These are phyloP conservation scores for Silurus meridionalis DNA, from an alignment of 2,113 vertebrate species.

Conservation along the genomic window DNA sequence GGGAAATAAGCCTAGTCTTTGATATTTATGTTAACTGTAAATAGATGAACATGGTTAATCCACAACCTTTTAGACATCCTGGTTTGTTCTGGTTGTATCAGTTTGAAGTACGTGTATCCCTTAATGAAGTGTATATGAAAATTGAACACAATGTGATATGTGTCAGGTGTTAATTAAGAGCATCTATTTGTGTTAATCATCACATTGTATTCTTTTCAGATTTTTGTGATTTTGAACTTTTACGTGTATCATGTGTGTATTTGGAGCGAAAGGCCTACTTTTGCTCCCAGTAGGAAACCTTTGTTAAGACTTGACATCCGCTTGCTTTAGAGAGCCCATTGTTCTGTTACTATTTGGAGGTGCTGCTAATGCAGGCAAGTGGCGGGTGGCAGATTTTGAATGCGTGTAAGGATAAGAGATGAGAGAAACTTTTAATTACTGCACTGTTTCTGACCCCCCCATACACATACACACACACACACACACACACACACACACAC, in stretches of 20 bases:
- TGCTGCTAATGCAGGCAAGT: constrained; percentile 26
- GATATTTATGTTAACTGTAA: neutral
- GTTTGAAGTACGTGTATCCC: neutral
- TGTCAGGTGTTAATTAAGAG: neutral
- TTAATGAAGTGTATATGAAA: neutral
- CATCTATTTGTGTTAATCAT: neutral
- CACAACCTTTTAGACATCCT: neutral
- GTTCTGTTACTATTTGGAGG: neutral
- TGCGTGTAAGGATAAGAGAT: constrained; percentile 24
- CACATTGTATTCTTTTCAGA: neutral
- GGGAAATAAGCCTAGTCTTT: neutral
- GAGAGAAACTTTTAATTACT: constrained; percentile 49
- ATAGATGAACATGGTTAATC: constrained; percentile 6
- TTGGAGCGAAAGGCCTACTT: neutral
- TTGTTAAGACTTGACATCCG: neutral
- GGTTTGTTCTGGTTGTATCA: constrained; percentile 25
- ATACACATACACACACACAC: neutral
- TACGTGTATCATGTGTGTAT: neutral
- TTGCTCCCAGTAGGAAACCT: neutral
- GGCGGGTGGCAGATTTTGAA: constrained; percentile 18
- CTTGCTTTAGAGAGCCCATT: neutral
- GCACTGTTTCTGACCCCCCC: constrained; percentile 30
- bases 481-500: constrained; percentile 25
- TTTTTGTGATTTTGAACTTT: neutral
- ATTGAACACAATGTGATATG: neutral